Evolutionary conservation across 2,113 vertebrate species (phyloP), one percentile per base, ranked within the genome.

Genomic region (Argyrosomus japonicus): DNA sequence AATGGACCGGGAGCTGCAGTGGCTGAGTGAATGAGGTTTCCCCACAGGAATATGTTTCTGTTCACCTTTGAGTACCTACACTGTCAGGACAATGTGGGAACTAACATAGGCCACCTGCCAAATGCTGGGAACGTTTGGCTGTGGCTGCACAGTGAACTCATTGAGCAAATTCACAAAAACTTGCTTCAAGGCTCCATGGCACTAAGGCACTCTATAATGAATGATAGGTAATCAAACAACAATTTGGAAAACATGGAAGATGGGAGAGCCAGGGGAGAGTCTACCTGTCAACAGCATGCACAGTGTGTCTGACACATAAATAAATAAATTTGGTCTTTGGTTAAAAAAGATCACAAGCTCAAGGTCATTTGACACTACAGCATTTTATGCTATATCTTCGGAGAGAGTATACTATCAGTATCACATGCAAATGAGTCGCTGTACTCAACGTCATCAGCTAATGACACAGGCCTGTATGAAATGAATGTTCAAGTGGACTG

Each of bases 21-120:
- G 85, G 83, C 84, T 90, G 86, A 93, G 92, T 93, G 93, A 93
- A 94, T 92, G 91, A 93, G 91, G 89, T 92, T 90, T 91, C 82
- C 86, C 87, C 82, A 88, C 70, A 87, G 82, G 86, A 89, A 89
- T 53, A 87, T 77, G 57, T 73, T 77, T 90, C 90, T 76, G 87
- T 87, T 94, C 85, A 91, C 83, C 89, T 90, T 80, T 71, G 25
- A 75, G 56, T 40, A 75, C 17, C 62, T 77, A 64, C 48, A 73
- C 32, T 67, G 53, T 72, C 67, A n/a, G 47, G 54, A 9, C 29
- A 68, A 69, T 36, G 40, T 50, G 57, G 79, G 47, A 62, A 51
- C 23, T 61, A 68, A 86, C 40, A 64, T 56, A 65, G 56, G 47
- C 72, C 23, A 79, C 15, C 48, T 29, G 36, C 56, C 71, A 86